Evolutionary conservation across 2,888 invertebrate species (phyloP), one percentile per base, ranked within the genome.

Genomic region (Myopa tessellatipennis): DNA sequence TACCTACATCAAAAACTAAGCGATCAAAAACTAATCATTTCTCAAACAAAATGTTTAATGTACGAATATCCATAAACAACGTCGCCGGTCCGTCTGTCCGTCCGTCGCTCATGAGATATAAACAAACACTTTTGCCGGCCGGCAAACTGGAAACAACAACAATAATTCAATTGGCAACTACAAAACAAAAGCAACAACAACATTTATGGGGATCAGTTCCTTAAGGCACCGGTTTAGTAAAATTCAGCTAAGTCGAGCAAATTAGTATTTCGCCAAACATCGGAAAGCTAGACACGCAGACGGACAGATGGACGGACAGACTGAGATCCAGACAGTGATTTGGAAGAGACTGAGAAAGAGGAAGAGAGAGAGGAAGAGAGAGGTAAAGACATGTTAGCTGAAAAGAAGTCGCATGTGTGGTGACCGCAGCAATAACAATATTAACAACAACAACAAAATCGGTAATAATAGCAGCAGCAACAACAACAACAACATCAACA

Each of bases 361-460:
- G 10, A 6, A 55, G 16, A 55, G n/a, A n/a, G 16, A 55, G 55
- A 55, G 55, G 5, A 3, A 55, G 55, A 55, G 55, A 55, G 55
- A 55, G n/a, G 10, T 6, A 55, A 12, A 55, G n/a, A 55, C 55
- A 55, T 55, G 55, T 55, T 55, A n/a, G 55, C 55, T 55, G 50
- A 55, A 55, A 55, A 55, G 55, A 55, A 55, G 55, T 16, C 67
- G 72, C 80, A 72, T 77, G 1, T 45, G 45, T 78, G 69, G 45
- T 78, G 69, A 69, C 82, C 68, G 74, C 63, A 74, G 77, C 74
- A 67, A 75, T 80, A 73, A 77, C 77, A 79, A 61, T 70, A 69
- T 65, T 78, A 76, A 60, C 61, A 63, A 14, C 18, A 45, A 38
- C 58, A 55, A 55, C 38, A 55, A 55, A 16, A 36, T 8, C 16